Evolutionary conservation across 2,797 vertebrate genomes (phyloP).

Genomic region (Enteromius unitaeniatus): DNA sequence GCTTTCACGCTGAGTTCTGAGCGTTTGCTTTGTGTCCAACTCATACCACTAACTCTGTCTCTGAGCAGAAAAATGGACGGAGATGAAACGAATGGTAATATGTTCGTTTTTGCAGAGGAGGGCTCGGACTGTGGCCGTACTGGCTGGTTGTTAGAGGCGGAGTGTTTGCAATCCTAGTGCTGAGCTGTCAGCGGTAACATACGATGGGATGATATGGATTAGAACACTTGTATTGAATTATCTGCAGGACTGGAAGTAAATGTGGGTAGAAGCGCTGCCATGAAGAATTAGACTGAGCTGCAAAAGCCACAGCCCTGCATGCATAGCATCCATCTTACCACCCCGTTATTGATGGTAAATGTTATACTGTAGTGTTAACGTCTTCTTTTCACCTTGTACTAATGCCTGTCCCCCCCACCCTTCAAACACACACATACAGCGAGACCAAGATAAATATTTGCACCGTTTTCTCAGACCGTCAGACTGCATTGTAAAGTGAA

Average conservation of each 20-base stretch:
- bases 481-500: not conserved
- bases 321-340: slow-evolving; percentile 58
- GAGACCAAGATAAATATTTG: slow-evolving; percentile 40
- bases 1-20: slow-evolving; percentile 45
- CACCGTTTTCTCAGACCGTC: not conserved
- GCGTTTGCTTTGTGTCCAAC: slow-evolving; percentile 46
- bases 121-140: slow-evolving; percentile 14
- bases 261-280: slow-evolving; percentile 50
- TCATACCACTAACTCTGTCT: slow-evolving; percentile 37
- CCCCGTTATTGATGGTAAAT: slow-evolving; percentile 62
- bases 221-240: slow-evolving; percentile 64
- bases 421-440: slow-evolving; percentile 39
- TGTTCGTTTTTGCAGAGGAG: slow-evolving; percentile 24
- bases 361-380: slow-evolving; percentile 62
- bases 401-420: slow-evolving; percentile 29
- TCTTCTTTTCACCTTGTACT: slow-evolving; percentile 44
- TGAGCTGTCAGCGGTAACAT: slow-evolving; percentile 49
- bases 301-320: slow-evolving; percentile 51
- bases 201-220: slow-evolving; percentile 61
- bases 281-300: slow-evolving; percentile 63
- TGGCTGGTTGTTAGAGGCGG: slow-evolving; percentile 19
- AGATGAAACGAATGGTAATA: slow-evolving; percentile 58
- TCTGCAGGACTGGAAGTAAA: slow-evolving; percentile 56
- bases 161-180: slow-evolving; percentile 41
- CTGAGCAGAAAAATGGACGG: slow-evolving; percentile 32